Base-by-base conservation (phyloP, 2,888 invertebrate species). In the Himalopsyche tibetana region DNA sequence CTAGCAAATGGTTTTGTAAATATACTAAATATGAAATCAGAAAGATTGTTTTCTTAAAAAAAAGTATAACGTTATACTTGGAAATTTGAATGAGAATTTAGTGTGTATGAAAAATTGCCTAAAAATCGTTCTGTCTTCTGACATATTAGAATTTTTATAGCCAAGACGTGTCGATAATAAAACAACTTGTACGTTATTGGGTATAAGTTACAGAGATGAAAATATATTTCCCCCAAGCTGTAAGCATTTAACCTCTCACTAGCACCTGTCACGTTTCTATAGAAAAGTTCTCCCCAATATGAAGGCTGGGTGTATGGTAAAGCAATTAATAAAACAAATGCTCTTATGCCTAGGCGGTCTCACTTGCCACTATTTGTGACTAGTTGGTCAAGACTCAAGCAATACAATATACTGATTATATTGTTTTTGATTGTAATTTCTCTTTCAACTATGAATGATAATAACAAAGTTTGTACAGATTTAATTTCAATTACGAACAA, bases 271-370 rank as follows among this genome's bases (percentile, higher is more conserved):
- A 79, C 87, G 80, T 51, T 85, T 63, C 84, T 84, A 83, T 63
- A 80, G 82, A n/a, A 84, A 69, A 79, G 45, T 40, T 38, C 51
- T 40, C 86, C 82, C 82, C 82, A 42, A 36, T 82, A 82, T 55
- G 36, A 55, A 55, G 28, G 82, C 55, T 45, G 83, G 83, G 80
- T 85, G 55, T 55, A 85, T 81, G 83, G 85, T 82, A 80, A 84
- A 85, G 87, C 87, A 88, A 88, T 88, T 88, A 88, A 88, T 88
- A 88, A 88, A 88, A 88, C 88, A 88, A 88, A 88, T 84, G 88
- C 85, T 80, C 82, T 55, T 85, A 87, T 83, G 85, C 45, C 86
- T 84, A 84, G 85, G 86, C 80, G 84, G 87, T 84, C 83, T 82
- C 83, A 74, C 74, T 74, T 74, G 74, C 5, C 38, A 74, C 74